phyloP scores from a whole-genome alignment of 2,113 vertebrate species.

The Hirundichthys speculiger region DNA sequence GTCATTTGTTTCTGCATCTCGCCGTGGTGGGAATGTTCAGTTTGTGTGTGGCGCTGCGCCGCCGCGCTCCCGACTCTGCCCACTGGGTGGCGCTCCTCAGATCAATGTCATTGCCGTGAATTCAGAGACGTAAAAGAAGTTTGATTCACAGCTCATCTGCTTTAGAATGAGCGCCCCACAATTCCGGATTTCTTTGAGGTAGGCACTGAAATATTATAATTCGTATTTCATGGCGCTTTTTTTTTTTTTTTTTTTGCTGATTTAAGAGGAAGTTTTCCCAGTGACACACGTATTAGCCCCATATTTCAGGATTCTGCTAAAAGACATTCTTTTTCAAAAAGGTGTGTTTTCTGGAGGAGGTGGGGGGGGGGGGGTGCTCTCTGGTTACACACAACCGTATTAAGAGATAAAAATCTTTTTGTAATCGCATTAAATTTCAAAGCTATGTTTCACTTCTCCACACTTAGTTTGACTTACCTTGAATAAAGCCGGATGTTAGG shows the following conservation, averaged over 20 bases:
- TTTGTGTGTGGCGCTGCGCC: conserved; percentile 9
- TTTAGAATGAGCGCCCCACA: too few species aligned
- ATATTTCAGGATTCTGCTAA: too few species aligned
- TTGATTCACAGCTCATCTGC: not conserved
- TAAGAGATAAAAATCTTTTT: not conserved
- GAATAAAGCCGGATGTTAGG: not conserved
- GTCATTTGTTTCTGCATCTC: conserved; percentile 75
- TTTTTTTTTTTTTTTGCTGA: too few species aligned
- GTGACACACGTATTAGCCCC: too few species aligned
- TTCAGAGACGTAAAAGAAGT: conserved; percentile 67
- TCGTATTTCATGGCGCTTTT: conserved; percentile 1
- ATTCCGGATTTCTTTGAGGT: conserved; percentile 59
- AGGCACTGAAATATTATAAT: conserved; percentile 46
- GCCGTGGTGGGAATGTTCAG: conserved; percentile 61
- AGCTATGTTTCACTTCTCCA: not conserved
- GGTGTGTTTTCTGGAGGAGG: too few species aligned
- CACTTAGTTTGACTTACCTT: not conserved
- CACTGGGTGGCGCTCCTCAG: conserved; percentile 95
- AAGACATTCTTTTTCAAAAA: too few species aligned
- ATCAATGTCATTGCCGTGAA: conserved; percentile 99
- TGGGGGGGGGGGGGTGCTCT: conserved; percentile 8
- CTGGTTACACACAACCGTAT: conserved; percentile 10
- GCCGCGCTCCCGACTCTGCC: conserved; percentile 56
- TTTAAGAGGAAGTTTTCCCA: conserved; percentile 7
- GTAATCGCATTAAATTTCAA: not conserved